These are phyloP conservation scores for Myotis findleyi DNA, from an alignment of 2,797 vertebrate species.

Conservation along the genomic window DNA sequence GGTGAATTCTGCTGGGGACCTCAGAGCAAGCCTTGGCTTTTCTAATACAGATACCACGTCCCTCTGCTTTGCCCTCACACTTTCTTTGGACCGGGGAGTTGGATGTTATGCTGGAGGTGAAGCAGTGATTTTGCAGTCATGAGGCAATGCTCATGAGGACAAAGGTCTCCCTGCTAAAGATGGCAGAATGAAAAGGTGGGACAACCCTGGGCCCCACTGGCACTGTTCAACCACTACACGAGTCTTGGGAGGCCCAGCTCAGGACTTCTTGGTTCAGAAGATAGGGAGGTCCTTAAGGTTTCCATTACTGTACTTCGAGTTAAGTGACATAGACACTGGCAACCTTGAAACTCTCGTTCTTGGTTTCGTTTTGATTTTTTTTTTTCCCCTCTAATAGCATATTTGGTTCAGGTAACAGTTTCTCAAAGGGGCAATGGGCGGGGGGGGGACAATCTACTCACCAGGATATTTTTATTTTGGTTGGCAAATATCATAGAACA, in stretches of 20 bases:
- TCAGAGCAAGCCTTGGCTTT: background rate
- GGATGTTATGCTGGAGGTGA: background rate
- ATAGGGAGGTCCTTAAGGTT: background rate
- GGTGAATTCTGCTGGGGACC: background rate
- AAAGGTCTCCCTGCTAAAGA: background rate
- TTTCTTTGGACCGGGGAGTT: background rate
- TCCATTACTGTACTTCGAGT: background rate
- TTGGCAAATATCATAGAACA: slow-evolving; percentile 56
- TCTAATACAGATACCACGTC: background rate
- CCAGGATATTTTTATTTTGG: slow-evolving; percentile 57
- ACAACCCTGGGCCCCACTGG: background rate
- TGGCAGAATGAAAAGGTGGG: background rate
- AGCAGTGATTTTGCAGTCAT: background rate
- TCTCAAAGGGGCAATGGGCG: background rate
- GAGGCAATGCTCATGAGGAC: background rate
- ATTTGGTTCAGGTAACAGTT: background rate
- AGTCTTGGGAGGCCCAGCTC: background rate
- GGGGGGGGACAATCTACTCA: background rate
- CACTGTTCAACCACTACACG: no score
- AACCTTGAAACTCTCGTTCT: slow-evolving; percentile 16
- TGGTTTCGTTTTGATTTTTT: background rate
- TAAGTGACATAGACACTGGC: background rate
- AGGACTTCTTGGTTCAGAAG: background rate
- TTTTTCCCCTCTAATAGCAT: background rate
- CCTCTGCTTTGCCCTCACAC: background rate